Percentiles rank a stretch among this genome's conserved stretches.
phyloP scores from a whole-genome alignment of 2,797 vertebrate genomes.

The Cynopterus sphinx region DNA sequence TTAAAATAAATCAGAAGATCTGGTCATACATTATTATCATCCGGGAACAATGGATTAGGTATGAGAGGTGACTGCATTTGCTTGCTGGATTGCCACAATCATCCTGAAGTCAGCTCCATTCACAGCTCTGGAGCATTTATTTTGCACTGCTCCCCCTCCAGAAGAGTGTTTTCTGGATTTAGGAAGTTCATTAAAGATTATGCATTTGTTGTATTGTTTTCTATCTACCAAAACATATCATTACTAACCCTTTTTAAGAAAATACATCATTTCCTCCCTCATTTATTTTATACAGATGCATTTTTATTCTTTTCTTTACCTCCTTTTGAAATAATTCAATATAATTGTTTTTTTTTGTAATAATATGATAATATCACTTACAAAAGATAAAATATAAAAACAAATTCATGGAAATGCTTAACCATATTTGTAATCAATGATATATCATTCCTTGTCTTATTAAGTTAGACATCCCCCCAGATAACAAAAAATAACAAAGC shows the following conservation, averaged over 20 bases:
- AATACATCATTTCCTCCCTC: background rate
- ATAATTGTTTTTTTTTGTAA: background rate
- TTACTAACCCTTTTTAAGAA: background rate
- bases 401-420: background rate
- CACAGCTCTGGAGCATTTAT: background rate
- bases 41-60: background rate
- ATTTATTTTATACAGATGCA: background rate
- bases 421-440: background rate
- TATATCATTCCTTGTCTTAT: background rate
- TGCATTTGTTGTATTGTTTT: background rate
- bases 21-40: background rate
- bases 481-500: background rate
- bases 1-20: background rate
- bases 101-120: background rate
- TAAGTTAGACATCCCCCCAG: background rate
- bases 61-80: background rate
- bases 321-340: conserved; percentile 5
- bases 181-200: background rate
- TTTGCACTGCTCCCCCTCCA: background rate
- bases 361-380: background rate
- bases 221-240: background rate
- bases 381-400: background rate
- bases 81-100: background rate
- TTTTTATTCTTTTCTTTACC: background rate
- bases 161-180: background rate